These are phyloP conservation scores for Trichogramma dendrolimi DNA, from an alignment of 2,888 invertebrate genomes.

Conservation along the genomic window DNA sequence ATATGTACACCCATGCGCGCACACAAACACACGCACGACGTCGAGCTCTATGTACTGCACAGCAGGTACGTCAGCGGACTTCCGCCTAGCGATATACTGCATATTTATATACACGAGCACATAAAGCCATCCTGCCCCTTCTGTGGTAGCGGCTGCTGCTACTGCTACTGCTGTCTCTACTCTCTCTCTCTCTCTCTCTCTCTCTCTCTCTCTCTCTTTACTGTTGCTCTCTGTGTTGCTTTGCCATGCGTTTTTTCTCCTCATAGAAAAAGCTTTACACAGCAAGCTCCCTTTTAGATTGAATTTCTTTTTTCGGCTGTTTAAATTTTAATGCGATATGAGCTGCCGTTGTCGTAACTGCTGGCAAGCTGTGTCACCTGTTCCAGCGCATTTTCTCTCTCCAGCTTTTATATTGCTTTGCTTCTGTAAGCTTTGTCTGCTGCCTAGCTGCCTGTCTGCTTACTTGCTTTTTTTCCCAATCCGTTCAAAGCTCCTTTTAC, in stretches of 20 bases:
- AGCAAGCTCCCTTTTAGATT: slow-evolving; percentile 3
- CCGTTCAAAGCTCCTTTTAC: slow-evolving; percentile 1
- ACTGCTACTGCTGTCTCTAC: neutral
- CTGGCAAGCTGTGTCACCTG: slow-evolving; percentile 13
- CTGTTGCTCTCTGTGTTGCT: too few species aligned
- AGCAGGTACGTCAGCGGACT: too few species aligned
- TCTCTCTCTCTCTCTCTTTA: too few species aligned
- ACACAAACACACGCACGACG: too few species aligned
- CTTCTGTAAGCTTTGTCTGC: neutral
- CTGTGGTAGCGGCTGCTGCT: neutral
- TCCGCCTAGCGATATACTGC: too few species aligned
- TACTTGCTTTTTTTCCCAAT: slow-evolving; percentile 1
- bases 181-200: neutral
- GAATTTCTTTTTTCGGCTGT: slow-evolving; percentile 12
- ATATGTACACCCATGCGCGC: too few species aligned
- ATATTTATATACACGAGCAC: too few species aligned
- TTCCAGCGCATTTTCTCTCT: slow-evolving; percentile 4
- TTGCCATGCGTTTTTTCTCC: neutral
- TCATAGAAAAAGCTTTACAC: neutral
- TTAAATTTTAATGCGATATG: slow-evolving; percentile 13
- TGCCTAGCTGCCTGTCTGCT: neutral
- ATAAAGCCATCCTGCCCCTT: neutral
- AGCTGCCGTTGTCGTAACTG: neutral
- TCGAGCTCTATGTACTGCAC: too few species aligned
- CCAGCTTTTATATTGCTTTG: slow-evolving; percentile 6